These are phyloP conservation scores for Panzeria rudis DNA, from an alignment of 2,888 invertebrate species.

Conservation along the genomic window DNA sequence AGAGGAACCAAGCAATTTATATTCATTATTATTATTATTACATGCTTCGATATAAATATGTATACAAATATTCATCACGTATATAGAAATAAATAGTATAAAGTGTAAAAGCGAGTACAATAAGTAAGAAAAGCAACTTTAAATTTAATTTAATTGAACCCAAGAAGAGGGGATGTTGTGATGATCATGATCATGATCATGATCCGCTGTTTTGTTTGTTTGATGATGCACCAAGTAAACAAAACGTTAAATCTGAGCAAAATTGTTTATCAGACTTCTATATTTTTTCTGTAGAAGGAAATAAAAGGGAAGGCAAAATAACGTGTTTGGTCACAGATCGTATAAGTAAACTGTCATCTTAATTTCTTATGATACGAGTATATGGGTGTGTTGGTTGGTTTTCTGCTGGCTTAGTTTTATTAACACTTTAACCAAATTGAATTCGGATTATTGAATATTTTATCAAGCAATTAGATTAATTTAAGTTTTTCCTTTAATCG, in stretches of 20 bases:
- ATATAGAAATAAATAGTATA: background rate
- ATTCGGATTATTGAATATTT: background rate
- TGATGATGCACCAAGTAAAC: constrained; percentile 16
- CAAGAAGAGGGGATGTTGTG: constrained; percentile 6
- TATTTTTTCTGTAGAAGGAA: constrained; percentile 5
- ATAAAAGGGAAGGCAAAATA: background rate
- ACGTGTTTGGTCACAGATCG: constrained; percentile 8
- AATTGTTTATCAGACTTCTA: constrained; percentile 36
- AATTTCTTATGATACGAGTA: background rate
- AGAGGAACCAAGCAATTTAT: constrained; percentile 72
- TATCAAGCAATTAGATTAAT: constrained; percentile 19
- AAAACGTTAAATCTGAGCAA: constrained; percentile 42
- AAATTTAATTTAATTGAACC: constrained; percentile 53
- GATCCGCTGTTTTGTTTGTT: background rate
- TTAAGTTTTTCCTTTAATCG: constrained; percentile 4
- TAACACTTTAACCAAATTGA: constrained; percentile 18
- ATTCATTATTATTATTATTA: constrained; percentile 66
- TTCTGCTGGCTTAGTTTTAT: background rate
- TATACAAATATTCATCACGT: background rate
- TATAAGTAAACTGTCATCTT: background rate
- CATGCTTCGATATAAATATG: constrained; percentile 12
- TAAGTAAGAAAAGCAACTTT: constrained; percentile 49
- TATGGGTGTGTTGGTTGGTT: constrained; percentile 2
- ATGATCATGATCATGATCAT: constrained; percentile 5
- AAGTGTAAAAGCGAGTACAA: constrained; percentile 12